Evolutionary conservation across 1,140 invertebrate species (phyloP).

Genomic region (Euura saliciscinereae): DNA sequence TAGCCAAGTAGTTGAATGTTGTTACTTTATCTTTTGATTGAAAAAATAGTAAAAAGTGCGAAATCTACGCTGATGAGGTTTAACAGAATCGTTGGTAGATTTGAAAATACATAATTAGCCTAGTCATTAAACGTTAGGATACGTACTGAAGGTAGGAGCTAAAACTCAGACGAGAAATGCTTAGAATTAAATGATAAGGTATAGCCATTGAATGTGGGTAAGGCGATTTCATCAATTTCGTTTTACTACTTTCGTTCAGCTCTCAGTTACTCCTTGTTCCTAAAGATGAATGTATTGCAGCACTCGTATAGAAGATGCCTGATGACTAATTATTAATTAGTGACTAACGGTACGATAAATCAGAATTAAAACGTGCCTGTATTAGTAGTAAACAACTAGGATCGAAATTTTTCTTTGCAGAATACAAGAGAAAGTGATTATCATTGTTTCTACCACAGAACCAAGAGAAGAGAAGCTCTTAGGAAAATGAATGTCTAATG

Average conservation of each 20-base stretch:
- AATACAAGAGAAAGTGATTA: neutral
- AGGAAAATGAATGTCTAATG: neutral
- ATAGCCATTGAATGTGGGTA: neutral
- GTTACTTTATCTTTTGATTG: neutral
- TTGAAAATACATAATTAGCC: conserved; percentile 5
- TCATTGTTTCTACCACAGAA: neutral
- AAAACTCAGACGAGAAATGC: neutral
- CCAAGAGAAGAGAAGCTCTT: neutral
- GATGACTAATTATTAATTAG: too few species aligned
- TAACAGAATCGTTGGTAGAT: neutral
- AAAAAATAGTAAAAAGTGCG: neutral
- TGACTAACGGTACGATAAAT: neutral
- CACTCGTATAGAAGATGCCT: neutral
- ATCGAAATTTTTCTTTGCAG: neutral
- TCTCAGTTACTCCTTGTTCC: neutral
- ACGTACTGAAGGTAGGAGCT: neutral
- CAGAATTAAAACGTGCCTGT: neutral
- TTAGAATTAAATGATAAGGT: neutral
- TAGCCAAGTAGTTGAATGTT: neutral
- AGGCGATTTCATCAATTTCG: neutral
- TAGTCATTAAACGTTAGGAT: neutral
- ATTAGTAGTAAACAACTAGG: neutral
- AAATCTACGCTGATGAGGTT: neutral
- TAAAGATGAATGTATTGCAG: neutral
- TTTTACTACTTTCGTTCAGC: neutral